Evolutionary conservation across 2,797 vertebrate genomes (phyloP).

Genomic region (Halcyon chelicuti): DNA sequence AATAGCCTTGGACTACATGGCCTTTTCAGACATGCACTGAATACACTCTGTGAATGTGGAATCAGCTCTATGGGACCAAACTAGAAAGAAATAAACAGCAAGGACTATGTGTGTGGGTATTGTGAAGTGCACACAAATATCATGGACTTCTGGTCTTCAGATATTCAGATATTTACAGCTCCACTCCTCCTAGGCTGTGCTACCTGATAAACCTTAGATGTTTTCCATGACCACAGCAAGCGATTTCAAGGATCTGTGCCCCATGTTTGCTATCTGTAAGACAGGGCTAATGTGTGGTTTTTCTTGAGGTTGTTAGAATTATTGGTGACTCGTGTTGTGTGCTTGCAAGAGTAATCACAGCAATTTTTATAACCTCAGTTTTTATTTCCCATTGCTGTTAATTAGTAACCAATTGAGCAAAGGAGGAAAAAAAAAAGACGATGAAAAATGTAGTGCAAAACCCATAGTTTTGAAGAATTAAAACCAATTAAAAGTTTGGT

Average conservation of each 20-base stretch:
- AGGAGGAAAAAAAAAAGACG: not conserved
- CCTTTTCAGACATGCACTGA: not conserved
- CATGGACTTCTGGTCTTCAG: accelerated
- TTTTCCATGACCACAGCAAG: not conserved
- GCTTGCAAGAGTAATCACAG: not conserved
- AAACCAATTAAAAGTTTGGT: not conserved
- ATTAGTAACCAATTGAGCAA: not conserved
- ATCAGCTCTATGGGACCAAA: not conserved
- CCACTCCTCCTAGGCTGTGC: not conserved
- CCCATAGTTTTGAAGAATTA: not conserved
- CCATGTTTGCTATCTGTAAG: not conserved
- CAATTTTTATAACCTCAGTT: not conserved
- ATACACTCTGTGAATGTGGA: not conserved
- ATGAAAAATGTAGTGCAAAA: not conserved
- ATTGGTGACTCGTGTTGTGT: not conserved
- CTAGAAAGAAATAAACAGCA: not conserved
- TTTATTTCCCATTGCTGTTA: not conserved
- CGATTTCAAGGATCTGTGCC: not conserved
- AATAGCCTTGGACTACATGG: not conserved
- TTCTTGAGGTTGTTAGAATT: not conserved
- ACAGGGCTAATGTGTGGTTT: not conserved
- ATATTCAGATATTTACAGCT: not conserved
- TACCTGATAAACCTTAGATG: not conserved
- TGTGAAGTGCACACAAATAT: not conserved
- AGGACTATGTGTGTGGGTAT: not conserved